A percentile compares a stretch with the other conserved stretches of the same genome.
phyloP scores from a whole-genome alignment of 1,140 invertebrate species.

The Planococcus citri region DNA sequence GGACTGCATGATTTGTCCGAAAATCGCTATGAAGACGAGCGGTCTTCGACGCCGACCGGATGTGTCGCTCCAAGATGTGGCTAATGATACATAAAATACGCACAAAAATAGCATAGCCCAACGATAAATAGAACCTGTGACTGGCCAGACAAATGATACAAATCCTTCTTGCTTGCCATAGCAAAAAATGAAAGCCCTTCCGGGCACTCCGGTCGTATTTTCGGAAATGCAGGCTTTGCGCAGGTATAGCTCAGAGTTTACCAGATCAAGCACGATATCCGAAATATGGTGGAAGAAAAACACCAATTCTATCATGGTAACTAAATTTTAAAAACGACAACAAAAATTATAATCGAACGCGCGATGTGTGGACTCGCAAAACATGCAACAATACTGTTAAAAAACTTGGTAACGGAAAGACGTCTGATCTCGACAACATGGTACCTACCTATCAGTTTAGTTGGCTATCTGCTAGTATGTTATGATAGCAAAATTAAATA shows the following conservation, averaged over 20 bases:
- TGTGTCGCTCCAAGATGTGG: slow-evolving; percentile 29
- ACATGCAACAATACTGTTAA: too few species aligned
- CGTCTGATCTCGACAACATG: too few species aligned
- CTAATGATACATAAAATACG: slow-evolving; percentile 25
- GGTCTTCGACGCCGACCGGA: slow-evolving; percentile 33
- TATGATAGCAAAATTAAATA: too few species aligned
- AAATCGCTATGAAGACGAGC: slow-evolving; percentile 35
- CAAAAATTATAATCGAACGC: too few species aligned
- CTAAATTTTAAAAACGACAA: too few species aligned
- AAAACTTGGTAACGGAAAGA: too few species aligned
- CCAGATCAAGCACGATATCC: neutral
- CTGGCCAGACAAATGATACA: neutral
- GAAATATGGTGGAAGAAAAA: neutral
- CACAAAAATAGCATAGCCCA: neutral
- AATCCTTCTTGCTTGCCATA: neutral
- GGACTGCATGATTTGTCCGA: slow-evolving; percentile 25
- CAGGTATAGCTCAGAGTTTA: neutral
- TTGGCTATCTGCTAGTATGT: too few species aligned
- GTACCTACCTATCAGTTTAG: too few species aligned
- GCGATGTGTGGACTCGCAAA: too few species aligned
- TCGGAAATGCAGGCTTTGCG: neutral
- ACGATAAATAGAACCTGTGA: neutral
- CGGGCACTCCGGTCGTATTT: neutral
- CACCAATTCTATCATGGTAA: neutral
- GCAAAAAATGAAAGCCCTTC: neutral